Conservation (phyloP, 1,140 invertebrate genomes). For the Oryzaephilus surinamensis region DNA sequence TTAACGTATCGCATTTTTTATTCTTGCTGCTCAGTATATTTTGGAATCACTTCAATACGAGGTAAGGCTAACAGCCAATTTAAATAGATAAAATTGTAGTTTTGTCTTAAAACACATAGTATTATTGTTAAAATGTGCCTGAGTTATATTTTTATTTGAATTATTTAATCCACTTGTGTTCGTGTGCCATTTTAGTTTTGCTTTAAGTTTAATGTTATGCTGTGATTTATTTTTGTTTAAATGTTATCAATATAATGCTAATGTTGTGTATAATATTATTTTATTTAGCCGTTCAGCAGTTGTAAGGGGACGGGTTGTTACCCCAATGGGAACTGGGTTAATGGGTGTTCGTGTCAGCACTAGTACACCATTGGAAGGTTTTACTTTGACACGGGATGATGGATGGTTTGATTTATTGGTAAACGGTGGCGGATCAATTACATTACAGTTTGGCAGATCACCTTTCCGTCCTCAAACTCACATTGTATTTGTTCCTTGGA, state of each 20-base stretch:
- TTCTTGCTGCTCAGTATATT: slow-evolving; percentile 81
- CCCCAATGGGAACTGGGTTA: slow-evolving; percentile 79
- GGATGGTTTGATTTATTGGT: slow-evolving; percentile 95
- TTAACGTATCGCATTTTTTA: slow-evolving; percentile 31
- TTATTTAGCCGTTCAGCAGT: slow-evolving; percentile 83
- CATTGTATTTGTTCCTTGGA: slow-evolving; percentile 93
- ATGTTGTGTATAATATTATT: not conserved
- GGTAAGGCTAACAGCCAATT: slow-evolving; percentile 57
- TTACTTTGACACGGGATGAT: slow-evolving; percentile 83
- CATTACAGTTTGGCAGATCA: slow-evolving; percentile 83
- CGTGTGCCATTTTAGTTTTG: slow-evolving; percentile 23
- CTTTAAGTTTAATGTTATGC: slow-evolving; percentile 17
- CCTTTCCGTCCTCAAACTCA: slow-evolving; percentile 84
- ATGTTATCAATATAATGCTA: not conserved
- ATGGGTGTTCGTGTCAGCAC: slow-evolving; percentile 91
- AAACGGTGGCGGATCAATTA: slow-evolving; percentile 93
- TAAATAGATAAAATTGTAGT: not conserved
- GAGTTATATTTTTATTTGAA: slow-evolving; percentile 14
- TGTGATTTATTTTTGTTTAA: slow-evolving; percentile 3
- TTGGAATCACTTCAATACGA: slow-evolving; percentile 96
- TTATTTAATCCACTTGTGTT: slow-evolving; percentile 30
- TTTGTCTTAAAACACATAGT: slow-evolving; percentile 6
- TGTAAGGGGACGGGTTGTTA: slow-evolving; percentile 86
- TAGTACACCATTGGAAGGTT: slow-evolving; percentile 80
- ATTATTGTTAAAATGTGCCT: too few species aligned